These are phyloP conservation scores for Trichonephila clavipes DNA, from an alignment of 1,140 invertebrate genomes.

Conservation along the genomic window DNA sequence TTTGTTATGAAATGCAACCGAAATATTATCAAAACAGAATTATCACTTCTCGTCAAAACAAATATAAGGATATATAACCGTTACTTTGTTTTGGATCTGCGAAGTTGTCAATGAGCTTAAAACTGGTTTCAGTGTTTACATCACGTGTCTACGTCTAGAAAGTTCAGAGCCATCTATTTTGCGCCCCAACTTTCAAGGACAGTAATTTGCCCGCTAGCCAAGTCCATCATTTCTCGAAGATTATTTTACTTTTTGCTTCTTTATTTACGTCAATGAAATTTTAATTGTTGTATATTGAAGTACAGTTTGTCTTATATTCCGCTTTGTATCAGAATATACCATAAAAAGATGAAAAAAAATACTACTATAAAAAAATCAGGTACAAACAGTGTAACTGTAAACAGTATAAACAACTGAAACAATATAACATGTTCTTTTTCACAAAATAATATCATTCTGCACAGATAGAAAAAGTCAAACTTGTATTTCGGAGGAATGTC, in stretches of 20 bases:
- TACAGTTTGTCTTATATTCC: too few relatives aligned
- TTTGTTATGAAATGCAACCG: too few relatives aligned
- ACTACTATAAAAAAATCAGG: too few relatives aligned
- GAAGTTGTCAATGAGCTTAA: not conserved
- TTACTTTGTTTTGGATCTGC: not conserved
- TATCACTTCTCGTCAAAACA: not conserved
- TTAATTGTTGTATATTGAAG: too few relatives aligned
- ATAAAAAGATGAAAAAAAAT: too few relatives aligned
- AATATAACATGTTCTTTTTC: too few relatives aligned
- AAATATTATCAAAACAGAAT: not conserved
- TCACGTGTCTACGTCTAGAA: constrained; percentile 14
- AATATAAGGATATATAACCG: not conserved
- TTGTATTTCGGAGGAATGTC: too few relatives aligned
- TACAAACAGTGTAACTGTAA: too few relatives aligned
- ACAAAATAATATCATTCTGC: too few relatives aligned
- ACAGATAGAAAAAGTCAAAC: too few relatives aligned
- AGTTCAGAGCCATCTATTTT: constrained; percentile 30
- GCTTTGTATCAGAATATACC: too few relatives aligned
- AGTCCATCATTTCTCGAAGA: not conserved
- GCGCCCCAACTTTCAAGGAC: not conserved
- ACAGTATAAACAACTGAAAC: too few relatives aligned
- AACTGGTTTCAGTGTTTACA: constrained; percentile 41
- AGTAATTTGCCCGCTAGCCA: not conserved
- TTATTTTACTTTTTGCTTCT: not conserved
- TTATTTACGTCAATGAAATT: not conserved